Conservation (phyloP, 1,140 invertebrate species). For the Bombus sylvicola region DNA sequence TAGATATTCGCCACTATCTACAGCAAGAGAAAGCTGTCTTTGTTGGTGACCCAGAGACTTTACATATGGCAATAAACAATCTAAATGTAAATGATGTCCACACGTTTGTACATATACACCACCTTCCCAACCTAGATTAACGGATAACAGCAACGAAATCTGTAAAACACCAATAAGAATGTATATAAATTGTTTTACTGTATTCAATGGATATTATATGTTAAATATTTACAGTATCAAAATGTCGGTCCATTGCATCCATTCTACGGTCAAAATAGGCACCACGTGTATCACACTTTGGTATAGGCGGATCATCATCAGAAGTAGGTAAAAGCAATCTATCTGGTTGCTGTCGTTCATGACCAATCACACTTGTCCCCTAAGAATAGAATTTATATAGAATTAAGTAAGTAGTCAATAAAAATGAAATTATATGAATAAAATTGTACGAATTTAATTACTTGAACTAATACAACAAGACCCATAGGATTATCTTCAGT, state of each 20-base stretch:
- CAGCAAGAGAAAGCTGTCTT: constrained; percentile 88
- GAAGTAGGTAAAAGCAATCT: constrained; percentile 86
- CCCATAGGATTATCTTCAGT: constrained; percentile 94
- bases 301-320: constrained; percentile 84
- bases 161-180: constrained; percentile 70
- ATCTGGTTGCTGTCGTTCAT: constrained; percentile 86
- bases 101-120: constrained; percentile 98
- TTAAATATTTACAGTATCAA: constrained; percentile 86
- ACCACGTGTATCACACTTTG: constrained; percentile 85
- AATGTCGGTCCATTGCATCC: constrained; percentile 88
- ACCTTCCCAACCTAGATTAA: constrained; percentile 95
- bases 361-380: constrained; percentile 91
- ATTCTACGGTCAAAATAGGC: constrained; percentile 87
- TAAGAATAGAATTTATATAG: constrained; percentile 76
- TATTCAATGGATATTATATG: neutral
- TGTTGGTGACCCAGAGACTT: constrained; percentile 90
- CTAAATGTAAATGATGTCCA: constrained; percentile 97
- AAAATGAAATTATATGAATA: neutral
- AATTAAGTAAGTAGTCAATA: neutral
- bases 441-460: constrained; percentile 62
- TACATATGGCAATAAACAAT: constrained; percentile 95
- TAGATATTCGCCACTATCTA: constrained; percentile 94
- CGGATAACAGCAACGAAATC: constrained; percentile 92
- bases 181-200: neutral
- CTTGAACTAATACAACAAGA: constrained; percentile 93